Evolutionary conservation across 37 sponge, comb jelly and placozoan species (phyloP).

Genomic region (Chondrilla cf. caribensis): DNA sequence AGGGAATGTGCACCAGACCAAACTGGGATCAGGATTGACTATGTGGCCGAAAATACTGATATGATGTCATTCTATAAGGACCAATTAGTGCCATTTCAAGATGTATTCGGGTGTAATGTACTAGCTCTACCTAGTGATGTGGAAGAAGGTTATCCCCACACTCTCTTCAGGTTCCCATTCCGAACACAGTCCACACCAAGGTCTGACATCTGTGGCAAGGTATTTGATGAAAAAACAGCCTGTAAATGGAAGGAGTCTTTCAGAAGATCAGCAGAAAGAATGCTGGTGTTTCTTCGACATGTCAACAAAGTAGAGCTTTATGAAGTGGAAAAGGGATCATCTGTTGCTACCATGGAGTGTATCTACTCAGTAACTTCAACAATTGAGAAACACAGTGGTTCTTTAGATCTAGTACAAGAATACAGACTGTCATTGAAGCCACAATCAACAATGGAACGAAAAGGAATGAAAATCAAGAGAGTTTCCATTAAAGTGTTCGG

Average conservation of each 20-base stretch:
- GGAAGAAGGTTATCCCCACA: not conserved
- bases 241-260: constrained; percentile 20
- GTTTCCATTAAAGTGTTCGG: no score
- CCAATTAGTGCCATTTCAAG: constrained; percentile 65
- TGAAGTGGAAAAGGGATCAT: constrained; percentile 31
- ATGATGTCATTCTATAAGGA: constrained; percentile 29
- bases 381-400: no score
- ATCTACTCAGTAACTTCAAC: no score
- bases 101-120: constrained; percentile 69
- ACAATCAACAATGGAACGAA: no score
- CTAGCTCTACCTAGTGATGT: constrained; percentile 13
- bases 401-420: no score
- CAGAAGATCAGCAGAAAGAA: constrained; percentile 7
- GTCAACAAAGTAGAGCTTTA: constrained; percentile 42
- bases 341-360: no score
- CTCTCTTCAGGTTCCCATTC: constrained; percentile 26
- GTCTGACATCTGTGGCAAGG: constrained; percentile 9
- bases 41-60: not conserved
- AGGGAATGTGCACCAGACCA: constrained; percentile 31
- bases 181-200: constrained; percentile 28
- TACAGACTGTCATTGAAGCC: no score
- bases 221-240: not conserved
- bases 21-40: constrained; percentile 70
- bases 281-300: constrained; percentile 59
- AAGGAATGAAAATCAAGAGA: no score